These are phyloP conservation scores for Epistrophe eligans DNA, from an alignment of 2,888 invertebrate genomes.

Conservation along the genomic window DNA sequence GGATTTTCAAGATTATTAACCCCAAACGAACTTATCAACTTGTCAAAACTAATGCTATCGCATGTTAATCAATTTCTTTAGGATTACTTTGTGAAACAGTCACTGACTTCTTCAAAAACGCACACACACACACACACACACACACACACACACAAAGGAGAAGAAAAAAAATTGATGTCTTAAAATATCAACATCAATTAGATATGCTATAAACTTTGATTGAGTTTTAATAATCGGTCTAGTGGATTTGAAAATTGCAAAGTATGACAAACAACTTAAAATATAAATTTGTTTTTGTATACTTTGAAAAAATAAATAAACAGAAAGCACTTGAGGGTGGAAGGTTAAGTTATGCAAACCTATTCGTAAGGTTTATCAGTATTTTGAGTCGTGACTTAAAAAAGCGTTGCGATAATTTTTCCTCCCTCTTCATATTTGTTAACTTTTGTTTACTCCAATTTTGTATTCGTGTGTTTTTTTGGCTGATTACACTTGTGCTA, in stretches of 20 bases:
- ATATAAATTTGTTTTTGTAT: neutral
- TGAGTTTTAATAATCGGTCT: conserved; percentile 51
- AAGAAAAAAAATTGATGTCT: conserved; percentile 12
- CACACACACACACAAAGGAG: neutral
- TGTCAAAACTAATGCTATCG: conserved; percentile 22
- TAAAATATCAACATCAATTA: conserved; percentile 39
- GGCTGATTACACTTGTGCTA: neutral
- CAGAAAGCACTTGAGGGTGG: conserved; percentile 15
- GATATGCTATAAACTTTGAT: conserved; percentile 28
- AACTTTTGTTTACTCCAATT: conserved; percentile 16
- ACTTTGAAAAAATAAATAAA: conserved; percentile 12
- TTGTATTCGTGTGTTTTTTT: conserved; percentile 17
- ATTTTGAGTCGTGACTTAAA: conserved; percentile 1
- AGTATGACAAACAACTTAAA: conserved; percentile 13
- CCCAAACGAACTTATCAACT: conserved; percentile 27
- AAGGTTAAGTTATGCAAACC: conserved; percentile 46
- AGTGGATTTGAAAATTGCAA: conserved; percentile 45
- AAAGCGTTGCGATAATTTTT: neutral
- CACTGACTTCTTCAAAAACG: conserved; percentile 4
- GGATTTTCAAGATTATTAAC: neutral
- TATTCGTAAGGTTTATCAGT: conserved; percentile 53
- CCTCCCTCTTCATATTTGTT: neutral
- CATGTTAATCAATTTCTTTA: conserved; percentile 7
- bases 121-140: neutral
- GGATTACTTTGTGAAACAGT: conserved; percentile 21